Evolutionary conservation across 2,113 vertebrate genomes (phyloP), one percentile per base, ranked within the genome.

Genomic region (Pteronura brasiliensis): DNA sequence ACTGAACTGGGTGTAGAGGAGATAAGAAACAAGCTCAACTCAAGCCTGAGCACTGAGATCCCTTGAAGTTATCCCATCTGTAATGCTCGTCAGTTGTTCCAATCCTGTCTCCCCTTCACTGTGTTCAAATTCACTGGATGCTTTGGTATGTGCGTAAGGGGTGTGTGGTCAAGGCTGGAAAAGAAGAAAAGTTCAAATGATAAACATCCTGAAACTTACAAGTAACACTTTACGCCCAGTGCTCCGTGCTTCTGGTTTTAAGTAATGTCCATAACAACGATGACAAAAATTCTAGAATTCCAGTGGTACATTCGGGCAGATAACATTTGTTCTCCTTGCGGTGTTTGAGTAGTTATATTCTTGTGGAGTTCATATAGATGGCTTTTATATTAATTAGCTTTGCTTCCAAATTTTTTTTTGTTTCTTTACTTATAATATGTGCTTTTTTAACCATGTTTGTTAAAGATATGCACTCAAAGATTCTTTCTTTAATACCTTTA

Each of bases 381-480:
- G 98, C 98, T 99, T 99, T 97, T 98, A 94, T 98, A 99, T 98
- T 98, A 98, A 98, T 98, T 99, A 98, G 98, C 98, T 99, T 98
- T 98, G 98, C 98, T 99, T 98, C 98, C 72, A 84, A 13, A 82
- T 98, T 98, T 96, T 97, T 98, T 97, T 97, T 98, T 80, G 21
- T 98, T 98, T 96, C 82, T 98, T 99, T 98, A 96, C 98, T 98
- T 98, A 98, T 93, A 98, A 98, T 98, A 98, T 96, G 98, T 99
- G 98, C 98, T 99, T 99, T 98, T 98, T 99, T 98, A 99, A 99
- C 98, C 98, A 98, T 98, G 93, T 99, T 98, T 98, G 97, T 99
- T 98, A 97, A 98, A 95, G 96, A 97, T 96, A 98, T 81, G 98
- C 98, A 98, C 97, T 98, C 98, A 97, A 93, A 98, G 98, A 98